phyloP scores from a whole-genome alignment of 2,888 invertebrate genomes.

The Agonopterix subpropinquella region DNA sequence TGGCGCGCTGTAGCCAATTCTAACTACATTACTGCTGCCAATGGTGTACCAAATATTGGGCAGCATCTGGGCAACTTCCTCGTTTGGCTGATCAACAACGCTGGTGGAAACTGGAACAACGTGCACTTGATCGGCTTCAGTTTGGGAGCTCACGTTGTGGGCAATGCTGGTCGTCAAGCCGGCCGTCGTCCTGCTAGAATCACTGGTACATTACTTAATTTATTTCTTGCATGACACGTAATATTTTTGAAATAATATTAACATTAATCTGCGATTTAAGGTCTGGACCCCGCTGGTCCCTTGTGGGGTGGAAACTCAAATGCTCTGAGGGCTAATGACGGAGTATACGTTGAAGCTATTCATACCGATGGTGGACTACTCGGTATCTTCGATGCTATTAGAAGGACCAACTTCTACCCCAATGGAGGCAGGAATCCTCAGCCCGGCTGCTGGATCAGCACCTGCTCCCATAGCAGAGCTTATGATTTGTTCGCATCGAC shows the following conservation, averaged over 20 bases:
- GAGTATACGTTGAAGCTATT: constrained; percentile 26
- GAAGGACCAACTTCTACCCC: constrained; percentile 71
- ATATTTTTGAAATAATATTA: background rate
- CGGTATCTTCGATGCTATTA: constrained; percentile 48
- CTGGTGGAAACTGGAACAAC: constrained; percentile 23
- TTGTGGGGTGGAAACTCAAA: constrained; percentile 21
- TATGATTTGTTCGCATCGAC: constrained; percentile 35
- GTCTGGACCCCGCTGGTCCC: constrained; percentile 37
- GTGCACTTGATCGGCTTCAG: constrained; percentile 58
- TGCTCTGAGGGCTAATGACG: constrained; percentile 32
- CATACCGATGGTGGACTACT: constrained; percentile 45
- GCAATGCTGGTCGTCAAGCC: constrained; percentile 39
- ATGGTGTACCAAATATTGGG: constrained; percentile 38
- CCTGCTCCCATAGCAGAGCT: constrained; percentile 33
- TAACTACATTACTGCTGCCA: constrained; percentile 33
- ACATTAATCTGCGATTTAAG: constrained; percentile 12
- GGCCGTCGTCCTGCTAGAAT: constrained; percentile 36
- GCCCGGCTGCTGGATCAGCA: constrained; percentile 22
- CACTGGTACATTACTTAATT: constrained; percentile 32
- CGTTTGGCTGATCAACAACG: constrained; percentile 24
- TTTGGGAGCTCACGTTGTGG: constrained; percentile 54
- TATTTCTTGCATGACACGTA: background rate
- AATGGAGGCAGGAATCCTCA: constrained; percentile 50
- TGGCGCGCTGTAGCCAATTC: constrained; percentile 35
- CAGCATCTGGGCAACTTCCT: constrained; percentile 45